Evolutionary conservation across 2,888 invertebrate species (phyloP).

Genomic region (Patella ulyssiponensis): DNA sequence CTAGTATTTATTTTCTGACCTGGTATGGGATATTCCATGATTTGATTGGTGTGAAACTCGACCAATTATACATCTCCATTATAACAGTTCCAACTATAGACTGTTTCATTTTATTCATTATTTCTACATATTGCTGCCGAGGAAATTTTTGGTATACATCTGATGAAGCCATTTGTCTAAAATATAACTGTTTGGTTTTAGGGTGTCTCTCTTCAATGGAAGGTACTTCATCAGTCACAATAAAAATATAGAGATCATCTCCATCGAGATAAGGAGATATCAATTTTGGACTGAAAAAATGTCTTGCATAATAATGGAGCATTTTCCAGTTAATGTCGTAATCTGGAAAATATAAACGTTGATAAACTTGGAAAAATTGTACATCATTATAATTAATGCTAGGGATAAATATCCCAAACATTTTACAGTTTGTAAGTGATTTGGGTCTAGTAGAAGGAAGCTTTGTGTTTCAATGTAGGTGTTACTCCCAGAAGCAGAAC

Average conservation of each 20-base stretch:
- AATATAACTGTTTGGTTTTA: constrained; percentile 7
- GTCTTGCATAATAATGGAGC: constrained; percentile 89
- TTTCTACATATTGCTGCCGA: not conserved
- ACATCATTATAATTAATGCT: not conserved
- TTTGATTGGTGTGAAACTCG: constrained; percentile 47
- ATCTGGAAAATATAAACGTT: constrained; percentile 75
- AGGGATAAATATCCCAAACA: not conserved
- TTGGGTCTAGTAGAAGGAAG: too few relatives aligned
- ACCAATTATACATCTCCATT: constrained; percentile 55
- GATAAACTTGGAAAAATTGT: not conserved
- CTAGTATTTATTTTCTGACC: constrained; percentile 34
- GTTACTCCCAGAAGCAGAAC: too few relatives aligned
- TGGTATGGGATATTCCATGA: constrained; percentile 52
- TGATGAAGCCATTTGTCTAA: not conserved
- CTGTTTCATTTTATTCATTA: not conserved
- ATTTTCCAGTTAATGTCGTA: constrained; percentile 87
- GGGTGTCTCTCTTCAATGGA: constrained; percentile 43
- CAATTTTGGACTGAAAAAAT: constrained; percentile 82
- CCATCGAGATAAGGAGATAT: constrained; percentile 69
- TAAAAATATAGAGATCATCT: constrained; percentile 48
- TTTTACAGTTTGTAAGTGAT: too few relatives aligned
- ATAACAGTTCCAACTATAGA: not conserved
- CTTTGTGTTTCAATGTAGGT: too few relatives aligned
- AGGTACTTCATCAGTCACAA: constrained; percentile 55
- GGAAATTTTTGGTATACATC: not conserved